A percentile compares a stretch with the other conserved stretches of the same genome.
Evolutionary conservation across 2,113 vertebrate species (phyloP).

Genomic region (Nothobranchius kuhntae): DNA sequence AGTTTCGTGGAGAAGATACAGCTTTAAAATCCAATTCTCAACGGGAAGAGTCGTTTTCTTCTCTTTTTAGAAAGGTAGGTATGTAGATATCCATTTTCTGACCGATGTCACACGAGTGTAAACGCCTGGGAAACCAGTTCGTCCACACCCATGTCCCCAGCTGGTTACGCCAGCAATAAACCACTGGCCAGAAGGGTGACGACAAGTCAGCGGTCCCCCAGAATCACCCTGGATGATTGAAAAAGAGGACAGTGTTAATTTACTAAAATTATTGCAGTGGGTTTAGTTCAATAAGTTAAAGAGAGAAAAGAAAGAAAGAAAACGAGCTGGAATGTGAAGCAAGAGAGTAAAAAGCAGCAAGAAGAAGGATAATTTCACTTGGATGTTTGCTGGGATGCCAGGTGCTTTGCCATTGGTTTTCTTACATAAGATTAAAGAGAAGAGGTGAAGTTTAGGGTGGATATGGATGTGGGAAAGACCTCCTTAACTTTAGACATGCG

Average conservation of each 20-base stretch:
- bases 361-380: slow-evolving; percentile 56
- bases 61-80: slow-evolving; percentile 79
- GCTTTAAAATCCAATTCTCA: slow-evolving; percentile 2
- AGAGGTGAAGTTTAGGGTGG: no score
- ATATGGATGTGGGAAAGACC: no score
- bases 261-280: neutral
- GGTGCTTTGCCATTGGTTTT: neutral
- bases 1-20: slow-evolving; percentile 7
- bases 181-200: slow-evolving; percentile 86
- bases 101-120: slow-evolving; percentile 88
- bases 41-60: neutral
- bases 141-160: slow-evolving; percentile 93
- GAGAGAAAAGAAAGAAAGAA: neutral
- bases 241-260: neutral
- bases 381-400: slow-evolving; percentile 11
- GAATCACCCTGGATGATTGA: slow-evolving; percentile 85
- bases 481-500: no score
- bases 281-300: neutral
- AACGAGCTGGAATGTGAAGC: slow-evolving; percentile 1
- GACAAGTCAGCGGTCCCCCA: slow-evolving; percentile 91
- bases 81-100: slow-evolving; percentile 86
- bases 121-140: slow-evolving; percentile 88
- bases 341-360: slow-evolving; percentile 9
- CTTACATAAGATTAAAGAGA: neutral
- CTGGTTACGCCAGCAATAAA: slow-evolving; percentile 95